Evolutionary conservation across 1,140 invertebrate species (phyloP).

Genomic region (Drosophila parvula): DNA sequence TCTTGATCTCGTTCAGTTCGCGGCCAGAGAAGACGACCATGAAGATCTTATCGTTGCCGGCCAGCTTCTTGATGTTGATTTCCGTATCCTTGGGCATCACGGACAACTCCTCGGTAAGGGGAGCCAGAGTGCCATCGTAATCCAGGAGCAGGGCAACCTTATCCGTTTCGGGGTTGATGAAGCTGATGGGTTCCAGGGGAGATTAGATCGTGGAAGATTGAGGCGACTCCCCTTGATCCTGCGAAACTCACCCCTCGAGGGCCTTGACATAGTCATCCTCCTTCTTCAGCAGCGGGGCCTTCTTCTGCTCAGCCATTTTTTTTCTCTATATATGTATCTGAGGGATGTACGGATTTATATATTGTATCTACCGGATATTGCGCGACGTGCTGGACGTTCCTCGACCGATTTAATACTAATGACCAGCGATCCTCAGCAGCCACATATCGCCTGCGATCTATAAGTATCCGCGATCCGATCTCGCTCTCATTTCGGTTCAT

Average conservation of each 20-base stretch:
- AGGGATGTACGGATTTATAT: slow-evolving; percentile 15
- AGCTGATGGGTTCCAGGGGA: slow-evolving; percentile 40
- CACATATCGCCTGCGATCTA: slow-evolving; percentile 54
- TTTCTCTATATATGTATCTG: slow-evolving; percentile 17
- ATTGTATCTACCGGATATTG: slow-evolving; percentile 73
- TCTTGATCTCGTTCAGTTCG: slow-evolving; percentile 93
- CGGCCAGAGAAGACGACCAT: slow-evolving; percentile 94
- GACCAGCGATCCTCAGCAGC: slow-evolving; percentile 46
- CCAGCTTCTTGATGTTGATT: slow-evolving; percentile 91
- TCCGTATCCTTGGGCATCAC: slow-evolving; percentile 93
- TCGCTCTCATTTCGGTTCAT: not conserved
- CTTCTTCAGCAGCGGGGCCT: slow-evolving; percentile 79
- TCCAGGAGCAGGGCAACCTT: slow-evolving; percentile 90
- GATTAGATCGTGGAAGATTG: slow-evolving; percentile 7
- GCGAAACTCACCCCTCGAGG: slow-evolving; percentile 71
- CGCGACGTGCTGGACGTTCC: slow-evolving; percentile 80
- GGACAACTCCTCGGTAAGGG: slow-evolving; percentile 94
- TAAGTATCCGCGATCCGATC: slow-evolving; percentile 44
- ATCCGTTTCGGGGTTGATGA: slow-evolving; percentile 78
- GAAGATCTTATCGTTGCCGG: slow-evolving; percentile 93
- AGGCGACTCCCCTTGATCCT: not conserved
- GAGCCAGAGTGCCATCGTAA: slow-evolving; percentile 95
- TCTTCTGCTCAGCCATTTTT: slow-evolving; percentile 83
- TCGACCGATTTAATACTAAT: slow-evolving; percentile 83
- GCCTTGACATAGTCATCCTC: slow-evolving; percentile 83